A percentile compares a stretch with the other conserved stretches of the same genome.
These are phyloP conservation scores for Calyptommatus sinebrachiatus DNA, from an alignment of 2,113 vertebrate genomes.

Conservation along the genomic window DNA sequence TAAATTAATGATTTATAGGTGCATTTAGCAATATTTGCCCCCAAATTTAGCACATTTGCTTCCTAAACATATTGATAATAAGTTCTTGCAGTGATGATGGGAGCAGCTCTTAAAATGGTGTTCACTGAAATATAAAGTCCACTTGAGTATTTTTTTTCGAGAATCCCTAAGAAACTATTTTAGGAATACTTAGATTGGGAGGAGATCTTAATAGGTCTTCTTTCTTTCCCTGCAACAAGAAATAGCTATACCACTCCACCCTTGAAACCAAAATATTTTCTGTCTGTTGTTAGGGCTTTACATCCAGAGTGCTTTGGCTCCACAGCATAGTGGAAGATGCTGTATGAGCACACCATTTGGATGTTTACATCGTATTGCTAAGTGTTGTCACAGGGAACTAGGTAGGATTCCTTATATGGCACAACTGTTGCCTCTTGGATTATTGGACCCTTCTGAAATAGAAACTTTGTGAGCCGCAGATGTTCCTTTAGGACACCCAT, in stretches of 20 bases:
- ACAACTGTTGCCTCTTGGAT: constrained; percentile 56
- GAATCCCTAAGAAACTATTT: not conserved
- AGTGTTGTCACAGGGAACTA: constrained; percentile 43
- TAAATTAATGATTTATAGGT: not conserved
- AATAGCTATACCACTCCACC: constrained; percentile 6
- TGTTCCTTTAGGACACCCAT: constrained; percentile 63
- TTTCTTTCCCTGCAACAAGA: constrained; percentile 24
- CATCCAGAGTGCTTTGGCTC: not conserved
- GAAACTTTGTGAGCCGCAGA: constrained; percentile 66
- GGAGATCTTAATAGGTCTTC: constrained; percentile 10
- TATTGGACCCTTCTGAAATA: constrained; percentile 68
- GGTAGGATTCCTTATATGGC: constrained; percentile 62
- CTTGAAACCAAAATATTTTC: constrained; percentile 16
- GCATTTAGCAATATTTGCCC: not conserved
- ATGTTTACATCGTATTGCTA: constrained; percentile 14
- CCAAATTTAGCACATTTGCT: not conserved
- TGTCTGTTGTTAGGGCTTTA: not conserved
- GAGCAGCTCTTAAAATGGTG: not conserved
- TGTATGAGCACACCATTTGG: constrained; percentile 16
- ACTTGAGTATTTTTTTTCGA: not conserved
- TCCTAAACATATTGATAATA: not conserved
- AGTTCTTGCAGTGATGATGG: not conserved
- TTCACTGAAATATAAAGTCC: not conserved
- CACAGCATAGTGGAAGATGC: not conserved
- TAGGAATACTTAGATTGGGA: not conserved